Evolutionary conservation across 2,113 vertebrate species (phyloP).

Genomic region (Aegithalos caudatus): DNA sequence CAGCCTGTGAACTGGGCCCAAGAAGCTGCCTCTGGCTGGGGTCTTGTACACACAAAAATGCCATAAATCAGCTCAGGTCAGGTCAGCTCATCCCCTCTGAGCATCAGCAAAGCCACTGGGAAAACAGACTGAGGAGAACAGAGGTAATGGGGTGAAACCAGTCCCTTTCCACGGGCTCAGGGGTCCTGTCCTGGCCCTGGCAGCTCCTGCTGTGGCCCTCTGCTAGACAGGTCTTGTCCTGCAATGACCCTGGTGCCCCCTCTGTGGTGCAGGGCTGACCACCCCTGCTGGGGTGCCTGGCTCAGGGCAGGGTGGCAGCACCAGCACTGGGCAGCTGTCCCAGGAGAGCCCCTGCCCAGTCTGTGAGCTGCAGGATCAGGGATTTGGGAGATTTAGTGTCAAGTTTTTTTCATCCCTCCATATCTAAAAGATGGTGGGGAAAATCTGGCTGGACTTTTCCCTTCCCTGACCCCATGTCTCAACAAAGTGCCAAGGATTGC

Average conservation of each 20-base stretch:
- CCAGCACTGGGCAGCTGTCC: neutral
- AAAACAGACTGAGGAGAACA: neutral
- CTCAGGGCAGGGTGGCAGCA: too few relatives aligned
- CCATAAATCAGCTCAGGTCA: neutral
- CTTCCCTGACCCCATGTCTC: neutral
- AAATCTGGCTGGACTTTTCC: neutral
- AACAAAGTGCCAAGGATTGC: neutral
- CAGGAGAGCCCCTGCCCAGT: neutral
- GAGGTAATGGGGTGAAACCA: neutral
- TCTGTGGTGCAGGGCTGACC: rapidly evolving
- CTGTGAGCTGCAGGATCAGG: neutral
- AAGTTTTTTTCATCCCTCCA: neutral
- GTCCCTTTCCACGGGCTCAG: neutral
- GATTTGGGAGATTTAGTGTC: slow-evolving; percentile 7
- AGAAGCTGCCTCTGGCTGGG: neutral
- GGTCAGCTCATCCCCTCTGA: neutral
- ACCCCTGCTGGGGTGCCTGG: neutral
- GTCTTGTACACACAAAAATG: neutral
- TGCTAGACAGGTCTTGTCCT: neutral
- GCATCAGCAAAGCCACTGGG: neutral
- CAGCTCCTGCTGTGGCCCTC: neutral
- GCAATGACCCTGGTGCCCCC: neutral
- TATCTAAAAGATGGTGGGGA: neutral
- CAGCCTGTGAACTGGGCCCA: neutral
- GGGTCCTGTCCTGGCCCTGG: neutral